Evolutionary conservation across 2,113 vertebrate species (phyloP).

Genomic region (Argyrosomus japonicus): DNA sequence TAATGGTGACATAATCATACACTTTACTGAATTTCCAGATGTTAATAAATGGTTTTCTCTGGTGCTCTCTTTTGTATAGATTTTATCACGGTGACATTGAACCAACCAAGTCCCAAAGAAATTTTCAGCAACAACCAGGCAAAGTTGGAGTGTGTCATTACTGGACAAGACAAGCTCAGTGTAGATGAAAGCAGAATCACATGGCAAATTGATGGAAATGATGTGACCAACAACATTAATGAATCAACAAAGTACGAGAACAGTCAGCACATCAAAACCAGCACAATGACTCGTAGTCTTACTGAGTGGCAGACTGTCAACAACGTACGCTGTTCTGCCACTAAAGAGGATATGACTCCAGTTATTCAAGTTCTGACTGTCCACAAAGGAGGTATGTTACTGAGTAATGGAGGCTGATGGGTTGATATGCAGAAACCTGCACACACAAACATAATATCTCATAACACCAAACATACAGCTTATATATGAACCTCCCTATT

Average conservation of each 20-base stretch:
- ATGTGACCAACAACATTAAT: fast-evolving
- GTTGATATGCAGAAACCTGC: not conserved
- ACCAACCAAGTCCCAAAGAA: not conserved
- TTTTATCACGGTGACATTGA: slow-evolving; percentile 11
- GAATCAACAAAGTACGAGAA: fast-evolving
- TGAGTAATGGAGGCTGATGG: not conserved
- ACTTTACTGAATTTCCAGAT: too few relatives aligned
- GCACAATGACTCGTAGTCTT: not conserved
- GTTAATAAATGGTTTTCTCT: not conserved
- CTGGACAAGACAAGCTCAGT: not conserved
- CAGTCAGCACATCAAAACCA: not conserved
- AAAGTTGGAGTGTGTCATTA: slow-evolving; percentile 19
- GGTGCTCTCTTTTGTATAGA: slow-evolving; percentile 3
- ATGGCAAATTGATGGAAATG: slow-evolving; percentile 11
- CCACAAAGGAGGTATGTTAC: slow-evolving; percentile 28
- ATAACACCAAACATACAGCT: not conserved
- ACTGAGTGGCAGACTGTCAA: not conserved
- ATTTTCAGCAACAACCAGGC: slow-evolving; percentile 9
- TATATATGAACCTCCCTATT: not conserved
- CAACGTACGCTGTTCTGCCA: slow-evolving; percentile 37
- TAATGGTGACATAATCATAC: too few relatives aligned
- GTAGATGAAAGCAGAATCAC: not conserved
- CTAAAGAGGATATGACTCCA: fast-evolving
- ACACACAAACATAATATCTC: not conserved
- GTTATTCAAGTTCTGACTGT: slow-evolving; percentile 1